Evolutionary conservation across 2,797 vertebrate genomes (phyloP).

Genomic region (Acanthiza pusilla): DNA sequence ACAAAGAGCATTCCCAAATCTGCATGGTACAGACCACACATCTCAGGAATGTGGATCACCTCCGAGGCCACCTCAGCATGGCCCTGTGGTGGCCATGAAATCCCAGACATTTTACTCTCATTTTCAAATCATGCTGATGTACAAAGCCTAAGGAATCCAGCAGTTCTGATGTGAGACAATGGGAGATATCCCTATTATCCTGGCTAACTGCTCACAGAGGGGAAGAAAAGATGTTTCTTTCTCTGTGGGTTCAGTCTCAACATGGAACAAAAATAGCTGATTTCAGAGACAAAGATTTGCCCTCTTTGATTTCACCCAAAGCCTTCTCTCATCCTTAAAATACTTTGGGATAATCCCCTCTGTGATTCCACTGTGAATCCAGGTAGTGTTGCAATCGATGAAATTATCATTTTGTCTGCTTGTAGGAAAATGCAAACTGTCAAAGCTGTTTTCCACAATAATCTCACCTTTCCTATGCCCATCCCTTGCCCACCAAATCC

Average conservation of each 20-base stretch:
- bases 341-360: not conserved
- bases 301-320: not conserved
- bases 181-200: not conserved
- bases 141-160: not conserved
- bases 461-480: not conserved
- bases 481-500: not conserved
- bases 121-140: not conserved
- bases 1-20: conserved; percentile 25
- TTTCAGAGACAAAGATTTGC: not conserved
- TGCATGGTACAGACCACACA: conserved; percentile 28
- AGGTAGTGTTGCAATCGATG: not conserved
- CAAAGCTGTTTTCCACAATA: not conserved
- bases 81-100: not conserved
- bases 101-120: not conserved
- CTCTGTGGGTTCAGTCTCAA: not conserved
- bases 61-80: not conserved
- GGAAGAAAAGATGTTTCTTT: not conserved
- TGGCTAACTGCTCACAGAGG: not conserved
- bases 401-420: not conserved
- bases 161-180: not conserved
- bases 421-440: not conserved
- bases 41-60: not conserved
- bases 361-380: not conserved
- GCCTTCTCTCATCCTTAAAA: not conserved
- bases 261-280: not conserved